Conservation (phyloP, 2,888 invertebrate genomes). For the Eupithecia vulgata region DNA sequence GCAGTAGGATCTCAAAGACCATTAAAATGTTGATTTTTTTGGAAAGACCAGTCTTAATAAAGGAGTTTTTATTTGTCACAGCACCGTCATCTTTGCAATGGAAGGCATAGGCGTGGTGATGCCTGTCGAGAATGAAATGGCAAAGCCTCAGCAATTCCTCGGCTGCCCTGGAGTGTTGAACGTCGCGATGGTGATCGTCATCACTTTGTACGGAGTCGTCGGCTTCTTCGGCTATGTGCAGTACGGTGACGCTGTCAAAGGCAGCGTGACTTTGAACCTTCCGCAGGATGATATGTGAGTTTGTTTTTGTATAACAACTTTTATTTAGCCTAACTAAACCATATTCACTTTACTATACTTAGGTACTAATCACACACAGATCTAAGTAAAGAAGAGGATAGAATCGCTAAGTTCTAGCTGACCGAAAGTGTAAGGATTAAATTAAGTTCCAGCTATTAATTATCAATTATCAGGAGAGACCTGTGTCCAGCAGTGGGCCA, state of each 20-base stretch:
- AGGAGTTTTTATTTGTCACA: conserved; percentile 47
- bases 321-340: too few relatives aligned
- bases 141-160: conserved; percentile 90
- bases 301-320: neutral
- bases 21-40: too few relatives aligned
- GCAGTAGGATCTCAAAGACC: too few relatives aligned
- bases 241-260: conserved; percentile 88
- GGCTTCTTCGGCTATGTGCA: conserved; percentile 96
- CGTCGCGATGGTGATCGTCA: conserved; percentile 92
- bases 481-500: too few relatives aligned
- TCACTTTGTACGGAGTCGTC: conserved; percentile 89
- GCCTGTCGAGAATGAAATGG: conserved; percentile 97
- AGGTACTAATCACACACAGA: too few relatives aligned
- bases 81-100: conserved; percentile 98
- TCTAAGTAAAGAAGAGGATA: too few relatives aligned
- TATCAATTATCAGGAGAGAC: too few relatives aligned
- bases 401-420: too few relatives aligned
- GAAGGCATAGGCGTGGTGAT: conserved; percentile 97
- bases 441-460: too few relatives aligned
- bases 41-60: too few relatives aligned
- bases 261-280: conserved; percentile 93
- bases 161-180: conserved; percentile 94
- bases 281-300: conserved; percentile 87
- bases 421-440: too few relatives aligned
- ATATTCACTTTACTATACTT: too few relatives aligned